Conservation (phyloP, 1,140 invertebrate genomes). For the Gyrodactylus salaris region DNA sequence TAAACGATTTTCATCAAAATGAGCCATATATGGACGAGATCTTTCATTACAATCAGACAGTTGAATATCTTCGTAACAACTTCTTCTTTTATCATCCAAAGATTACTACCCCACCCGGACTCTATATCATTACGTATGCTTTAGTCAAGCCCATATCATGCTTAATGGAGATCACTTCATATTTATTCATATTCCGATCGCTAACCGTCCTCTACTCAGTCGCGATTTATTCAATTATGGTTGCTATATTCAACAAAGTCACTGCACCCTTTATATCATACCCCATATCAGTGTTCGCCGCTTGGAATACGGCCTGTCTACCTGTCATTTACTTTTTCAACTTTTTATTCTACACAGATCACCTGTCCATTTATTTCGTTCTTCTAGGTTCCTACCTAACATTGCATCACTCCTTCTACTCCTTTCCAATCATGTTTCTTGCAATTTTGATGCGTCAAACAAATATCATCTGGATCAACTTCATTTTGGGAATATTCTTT, state of each 20-base stretch:
- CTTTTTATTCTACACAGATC: background rate
- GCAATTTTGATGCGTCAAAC: background rate
- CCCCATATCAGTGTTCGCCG: background rate
- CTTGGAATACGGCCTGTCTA: background rate
- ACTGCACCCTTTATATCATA: background rate
- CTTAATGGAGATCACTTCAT: background rate
- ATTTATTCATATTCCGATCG: background rate
- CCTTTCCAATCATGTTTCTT: background rate
- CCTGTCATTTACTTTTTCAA: background rate
- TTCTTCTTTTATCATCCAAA: background rate
- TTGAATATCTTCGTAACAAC: background rate
- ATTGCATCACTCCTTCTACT: background rate
- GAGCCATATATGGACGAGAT: conserved; percentile 4
- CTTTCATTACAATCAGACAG: background rate
- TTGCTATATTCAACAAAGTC: background rate
- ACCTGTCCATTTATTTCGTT: background rate
- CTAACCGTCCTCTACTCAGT: background rate
- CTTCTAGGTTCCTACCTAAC: background rate
- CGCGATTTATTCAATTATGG: background rate
- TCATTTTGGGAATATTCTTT: background rate
- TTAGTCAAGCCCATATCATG: background rate
- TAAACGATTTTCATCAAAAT: background rate
- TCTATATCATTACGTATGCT: background rate
- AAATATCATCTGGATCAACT: background rate
- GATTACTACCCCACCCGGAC: background rate